Conservation (phyloP, 2,888 invertebrate genomes). For the Drosophila anceps region DNA sequence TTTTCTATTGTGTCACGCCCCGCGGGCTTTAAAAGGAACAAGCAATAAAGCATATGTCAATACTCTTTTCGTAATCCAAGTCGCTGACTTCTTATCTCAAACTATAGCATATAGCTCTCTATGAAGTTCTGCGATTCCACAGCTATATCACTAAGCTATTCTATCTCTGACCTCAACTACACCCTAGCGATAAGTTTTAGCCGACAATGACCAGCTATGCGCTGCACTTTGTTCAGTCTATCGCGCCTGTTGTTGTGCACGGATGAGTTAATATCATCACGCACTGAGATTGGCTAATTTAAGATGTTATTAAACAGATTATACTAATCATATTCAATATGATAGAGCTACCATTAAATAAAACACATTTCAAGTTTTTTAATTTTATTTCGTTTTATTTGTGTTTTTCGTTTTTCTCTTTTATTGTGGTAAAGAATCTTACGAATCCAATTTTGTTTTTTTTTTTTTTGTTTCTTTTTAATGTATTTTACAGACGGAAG, state of each 20-base stretch:
- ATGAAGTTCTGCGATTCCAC: constrained; percentile 1
- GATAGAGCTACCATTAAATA: not conserved
- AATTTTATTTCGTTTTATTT: constrained; percentile 68
- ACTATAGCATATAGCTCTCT: not conserved
- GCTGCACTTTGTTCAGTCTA: constrained; percentile 44
- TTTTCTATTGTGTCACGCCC: constrained; percentile 36
- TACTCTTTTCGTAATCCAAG: constrained; percentile 36
- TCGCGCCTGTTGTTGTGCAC: constrained; percentile 9
- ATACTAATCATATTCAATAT: not conserved
- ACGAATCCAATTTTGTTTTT: constrained; percentile 69
- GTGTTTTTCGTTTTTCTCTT: constrained; percentile 62
- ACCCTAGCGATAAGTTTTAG: constrained; percentile 50
- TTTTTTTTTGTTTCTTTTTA: too few species aligned
- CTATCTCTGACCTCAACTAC: constrained; percentile 27
- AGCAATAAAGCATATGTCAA: constrained; percentile 49
- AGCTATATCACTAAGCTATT: not conserved
- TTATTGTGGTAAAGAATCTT: constrained; percentile 70
- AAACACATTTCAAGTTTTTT: constrained; percentile 24
- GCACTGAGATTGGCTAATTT: constrained; percentile 7
- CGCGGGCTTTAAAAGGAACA: constrained; percentile 44
- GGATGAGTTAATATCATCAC: constrained; percentile 12
- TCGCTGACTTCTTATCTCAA: constrained; percentile 30
- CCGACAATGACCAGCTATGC: constrained; percentile 50
- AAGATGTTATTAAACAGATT: not conserved
- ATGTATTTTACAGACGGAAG: constrained; percentile 75